Evolutionary conservation across 2,888 invertebrate species (phyloP).

Genomic region (Sepiola atlantica): DNA sequence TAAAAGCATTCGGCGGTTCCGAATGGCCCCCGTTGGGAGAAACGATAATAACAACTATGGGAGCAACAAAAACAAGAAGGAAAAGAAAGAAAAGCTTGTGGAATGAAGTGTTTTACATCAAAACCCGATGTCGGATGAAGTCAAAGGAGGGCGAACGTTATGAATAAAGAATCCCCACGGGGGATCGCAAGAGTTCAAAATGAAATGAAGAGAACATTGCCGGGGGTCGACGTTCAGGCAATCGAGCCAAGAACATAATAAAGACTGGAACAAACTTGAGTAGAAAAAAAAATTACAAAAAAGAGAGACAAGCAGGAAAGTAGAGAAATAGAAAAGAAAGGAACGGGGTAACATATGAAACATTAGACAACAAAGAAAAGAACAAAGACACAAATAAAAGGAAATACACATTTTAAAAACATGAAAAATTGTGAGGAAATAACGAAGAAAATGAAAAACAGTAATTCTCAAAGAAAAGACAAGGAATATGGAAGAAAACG

Average conservation of each 20-base stretch:
- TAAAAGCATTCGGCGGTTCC: not conserved
- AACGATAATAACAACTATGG: not conserved
- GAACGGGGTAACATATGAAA: no score
- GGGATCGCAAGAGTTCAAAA: not conserved
- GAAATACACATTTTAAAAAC: no score
- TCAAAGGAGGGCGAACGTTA: not conserved
- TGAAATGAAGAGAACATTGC: not conserved
- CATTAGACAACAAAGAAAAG: no score
- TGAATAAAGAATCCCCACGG: not conserved
- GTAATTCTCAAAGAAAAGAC: no score
- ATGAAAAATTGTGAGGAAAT: no score
- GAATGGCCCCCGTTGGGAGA: not conserved
- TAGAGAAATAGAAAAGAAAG: no score
- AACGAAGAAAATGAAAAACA: no score
- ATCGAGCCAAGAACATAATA: not conserved
- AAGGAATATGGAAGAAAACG: no score
- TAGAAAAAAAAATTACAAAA: not conserved
- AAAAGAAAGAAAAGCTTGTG: not conserved
- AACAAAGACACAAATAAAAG: no score
- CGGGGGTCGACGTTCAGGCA: not conserved
- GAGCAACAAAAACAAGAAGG: not conserved
- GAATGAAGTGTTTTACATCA: not conserved
- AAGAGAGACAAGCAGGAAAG: not conserved
- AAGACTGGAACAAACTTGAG: not conserved
- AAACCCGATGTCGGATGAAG: conserved; percentile 32